Conservation (phyloP, 2,888 invertebrate species). For the Hirudinaria manillensis region DNA sequence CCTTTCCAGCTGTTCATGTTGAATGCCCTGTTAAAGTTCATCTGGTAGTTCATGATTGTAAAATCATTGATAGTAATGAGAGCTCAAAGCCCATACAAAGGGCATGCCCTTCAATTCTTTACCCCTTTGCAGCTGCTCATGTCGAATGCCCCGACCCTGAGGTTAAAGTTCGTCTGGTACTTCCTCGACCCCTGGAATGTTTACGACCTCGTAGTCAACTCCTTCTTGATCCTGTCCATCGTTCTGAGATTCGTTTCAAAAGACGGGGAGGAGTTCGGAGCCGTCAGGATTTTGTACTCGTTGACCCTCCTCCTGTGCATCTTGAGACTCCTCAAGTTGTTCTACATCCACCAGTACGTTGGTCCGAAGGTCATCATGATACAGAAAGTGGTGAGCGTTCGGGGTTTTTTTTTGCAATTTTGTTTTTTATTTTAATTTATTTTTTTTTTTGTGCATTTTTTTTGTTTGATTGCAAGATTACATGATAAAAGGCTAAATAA, state of each 20-base stretch:
- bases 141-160: slow-evolving; percentile 44
- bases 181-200: slow-evolving; percentile 50
- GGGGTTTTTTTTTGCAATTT: too few species aligned
- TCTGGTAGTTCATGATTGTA: too few species aligned
- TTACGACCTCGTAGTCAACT: slow-evolving; percentile 48
- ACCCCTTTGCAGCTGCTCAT: slow-evolving; percentile 42
- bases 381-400: slow-evolving; percentile 48
- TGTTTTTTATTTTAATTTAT: too few species aligned
- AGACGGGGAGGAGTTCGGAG: slow-evolving; percentile 41
- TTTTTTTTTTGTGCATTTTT: not conserved
- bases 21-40: too few species aligned
- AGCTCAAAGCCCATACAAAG: too few species aligned
- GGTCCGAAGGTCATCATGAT: slow-evolving; percentile 56
- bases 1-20: too few species aligned
- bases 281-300: slow-evolving; percentile 49
- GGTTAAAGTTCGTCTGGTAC: slow-evolving; percentile 47
- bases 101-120: not conserved
- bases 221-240: slow-evolving; percentile 47
- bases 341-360: slow-evolving; percentile 50
- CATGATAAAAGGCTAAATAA: not conserved
- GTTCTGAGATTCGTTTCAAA: slow-evolving; percentile 44
- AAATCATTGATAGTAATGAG: too few species aligned
- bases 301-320: slow-evolving; percentile 49
- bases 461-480: not conserved
- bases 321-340: slow-evolving; percentile 50